These are phyloP conservation scores for Gadus macrocephalus DNA, from an alignment of 2,113 vertebrate species.

Conservation along the genomic window DNA sequence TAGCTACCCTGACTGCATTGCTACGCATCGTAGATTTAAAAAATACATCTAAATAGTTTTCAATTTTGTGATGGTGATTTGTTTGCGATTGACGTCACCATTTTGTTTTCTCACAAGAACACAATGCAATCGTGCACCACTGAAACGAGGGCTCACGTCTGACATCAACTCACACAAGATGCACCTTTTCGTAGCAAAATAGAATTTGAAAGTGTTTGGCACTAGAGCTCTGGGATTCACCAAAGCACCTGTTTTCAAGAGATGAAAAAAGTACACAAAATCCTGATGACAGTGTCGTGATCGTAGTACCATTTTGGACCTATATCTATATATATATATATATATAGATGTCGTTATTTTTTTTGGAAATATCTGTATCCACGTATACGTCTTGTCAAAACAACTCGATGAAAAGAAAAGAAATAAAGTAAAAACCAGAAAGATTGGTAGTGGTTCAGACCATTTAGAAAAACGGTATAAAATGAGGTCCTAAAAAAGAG, in stretches of 20 bases:
- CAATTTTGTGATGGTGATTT: constrained; percentile 1
- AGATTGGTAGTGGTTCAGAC: constrained; percentile 62
- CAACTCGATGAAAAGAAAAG: constrained; percentile 33
- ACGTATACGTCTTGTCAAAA: constrained; percentile 53
- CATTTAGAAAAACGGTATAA: constrained; percentile 71
- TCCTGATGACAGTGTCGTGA: constrained; percentile 50
- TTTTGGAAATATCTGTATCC: constrained; percentile 50
- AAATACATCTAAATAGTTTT: constrained; percentile 48
- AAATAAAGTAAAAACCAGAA: constrained; percentile 59
- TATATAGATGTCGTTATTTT: constrained; percentile 17
- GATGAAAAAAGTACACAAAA: constrained; percentile 45
- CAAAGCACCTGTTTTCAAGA: constrained; percentile 55
- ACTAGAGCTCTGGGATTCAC: constrained; percentile 53
- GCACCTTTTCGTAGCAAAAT: constrained; percentile 48
- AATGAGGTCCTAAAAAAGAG: constrained; percentile 76
- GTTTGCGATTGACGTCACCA: constrained; percentile 16
- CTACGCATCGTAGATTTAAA: constrained; percentile 3
- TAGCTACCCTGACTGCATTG: constrained; percentile 10
- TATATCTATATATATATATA: too few species aligned
- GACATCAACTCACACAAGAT: constrained; percentile 31
- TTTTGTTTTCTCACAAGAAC: constrained; percentile 23
- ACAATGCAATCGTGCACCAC: constrained; percentile 33
- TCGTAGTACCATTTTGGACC: constrained; percentile 25
- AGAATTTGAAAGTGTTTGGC: constrained; percentile 69
- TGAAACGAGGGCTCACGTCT: not conserved